Base-by-base conservation (phyloP, 2,113 vertebrate species). In the Macquaria australasica region DNA sequence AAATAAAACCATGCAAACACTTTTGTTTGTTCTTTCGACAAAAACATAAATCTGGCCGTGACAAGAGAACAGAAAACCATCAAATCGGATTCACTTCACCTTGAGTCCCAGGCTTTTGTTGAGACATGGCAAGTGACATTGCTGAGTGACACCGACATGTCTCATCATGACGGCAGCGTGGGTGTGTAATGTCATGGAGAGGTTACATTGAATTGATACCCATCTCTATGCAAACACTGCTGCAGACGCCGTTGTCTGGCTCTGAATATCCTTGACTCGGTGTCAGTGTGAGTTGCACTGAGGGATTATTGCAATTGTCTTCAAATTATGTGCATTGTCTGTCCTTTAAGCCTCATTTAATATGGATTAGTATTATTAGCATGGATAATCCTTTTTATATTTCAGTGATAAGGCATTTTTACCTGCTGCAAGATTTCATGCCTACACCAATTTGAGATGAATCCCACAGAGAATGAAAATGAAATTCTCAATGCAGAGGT, bases 141-240 rank as follows among this genome's bases (percentile, higher is more conserved):
- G 71, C 64, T 92, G 23, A 78, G 81, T 89, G 86, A 83, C 83
- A 88, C 12, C 56, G 56, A 81, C 58, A 9, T 64, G 28, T 50
- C 25, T 73, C 15, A 6, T 56, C 10, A 14, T 60, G 50, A 66
- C 0, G 6, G 41, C 31, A 6, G 45, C 0, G 56, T 86, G 86
- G 88, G 86, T 67, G 87, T 89, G 70, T 78, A 4, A 39, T 53
- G 88, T 90, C 83, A 89, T 9, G 0, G 1, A 53, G 31, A 79
- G 85, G 81, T 87, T 55, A 77, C 20, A 23, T 1, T 59, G 34
- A 59, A 23, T 23, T 45, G 66, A 84, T 51, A 28, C 0, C 1
- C 1, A 62, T 60, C 56, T 63, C 48, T n/a, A 7, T 51, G 16
- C 12, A 68, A 39, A 78, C 31, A 55, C 8, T 15, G 21, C 15